These are phyloP conservation scores for Apistogramma diplotaenia DNA, from an alignment of 2,113 vertebrate genomes.

Conservation along the genomic window DNA sequence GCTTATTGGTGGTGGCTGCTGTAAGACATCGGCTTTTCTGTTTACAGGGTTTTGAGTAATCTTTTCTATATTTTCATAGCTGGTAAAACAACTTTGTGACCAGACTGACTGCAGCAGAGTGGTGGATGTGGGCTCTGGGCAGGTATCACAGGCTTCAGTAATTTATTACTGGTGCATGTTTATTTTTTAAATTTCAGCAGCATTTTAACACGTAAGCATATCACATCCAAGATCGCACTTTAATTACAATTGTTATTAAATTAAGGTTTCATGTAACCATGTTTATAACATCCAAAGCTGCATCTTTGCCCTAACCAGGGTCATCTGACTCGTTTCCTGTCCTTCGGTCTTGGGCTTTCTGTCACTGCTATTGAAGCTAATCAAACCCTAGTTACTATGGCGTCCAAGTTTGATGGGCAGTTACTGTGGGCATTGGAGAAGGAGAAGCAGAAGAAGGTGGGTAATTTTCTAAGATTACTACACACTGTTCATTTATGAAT, in stretches of 20 bases:
- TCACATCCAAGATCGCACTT: not conserved
- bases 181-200: not conserved
- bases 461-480: not conserved
- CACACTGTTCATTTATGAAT: not conserved
- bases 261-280: not conserved
- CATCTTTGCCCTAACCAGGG: conserved; percentile 72
- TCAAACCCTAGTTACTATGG: conserved; percentile 73
- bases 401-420: conserved; percentile 80
- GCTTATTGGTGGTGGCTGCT: not conserved
- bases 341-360: conserved; percentile 82
- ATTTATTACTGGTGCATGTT: not conserved
- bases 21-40: not conserved
- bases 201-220: not conserved
- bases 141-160: conserved; percentile 71
- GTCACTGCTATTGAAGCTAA: conserved; percentile 88
- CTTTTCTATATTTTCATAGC: conserved; percentile 62
- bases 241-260: not conserved
- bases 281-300: not conserved
- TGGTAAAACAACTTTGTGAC: conserved; percentile 84
- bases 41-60: not conserved
- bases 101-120: conserved; percentile 77
- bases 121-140: conserved; percentile 92
- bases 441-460: conserved; percentile 59
- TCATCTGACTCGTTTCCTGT: conserved; percentile 87
- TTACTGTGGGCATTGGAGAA: conserved; percentile 78